Evolutionary conservation across 2,888 invertebrate species (phyloP).

Genomic region (Siphlonurus alternatus): DNA sequence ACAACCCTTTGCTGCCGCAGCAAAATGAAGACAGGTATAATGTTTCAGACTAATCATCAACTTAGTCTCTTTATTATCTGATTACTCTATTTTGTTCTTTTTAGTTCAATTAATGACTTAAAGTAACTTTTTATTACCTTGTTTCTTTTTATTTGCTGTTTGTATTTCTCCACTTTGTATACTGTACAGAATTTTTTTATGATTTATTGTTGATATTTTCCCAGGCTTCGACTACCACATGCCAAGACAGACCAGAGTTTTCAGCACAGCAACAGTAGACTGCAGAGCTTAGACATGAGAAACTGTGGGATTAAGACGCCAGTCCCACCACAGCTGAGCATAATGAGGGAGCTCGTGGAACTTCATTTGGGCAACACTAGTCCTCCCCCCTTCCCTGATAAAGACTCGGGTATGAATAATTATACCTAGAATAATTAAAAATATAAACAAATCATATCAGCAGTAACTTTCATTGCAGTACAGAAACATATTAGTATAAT

Average conservation of each 20-base stretch:
- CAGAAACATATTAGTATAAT: too few species aligned
- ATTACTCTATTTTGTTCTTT: too few species aligned
- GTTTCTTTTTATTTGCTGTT: not conserved
- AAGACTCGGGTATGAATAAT: not conserved
- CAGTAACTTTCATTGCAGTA: too few species aligned
- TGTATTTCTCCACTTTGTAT: not conserved
- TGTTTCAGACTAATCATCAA: too few species aligned
- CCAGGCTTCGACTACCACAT: not conserved
- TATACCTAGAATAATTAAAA: too few species aligned
- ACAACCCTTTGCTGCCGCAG: not conserved
- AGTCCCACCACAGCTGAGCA: not conserved
- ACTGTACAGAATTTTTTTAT: not conserved
- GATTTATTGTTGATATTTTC: too few species aligned
- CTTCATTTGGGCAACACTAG: not conserved
- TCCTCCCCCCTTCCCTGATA: not conserved
- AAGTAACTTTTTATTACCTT: too few species aligned
- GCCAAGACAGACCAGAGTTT: too few species aligned
- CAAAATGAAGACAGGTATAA: too few species aligned
- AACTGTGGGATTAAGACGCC: not conserved
- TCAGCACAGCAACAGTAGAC: not conserved
- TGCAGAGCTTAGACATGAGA: not conserved
- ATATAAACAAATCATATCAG: too few species aligned
- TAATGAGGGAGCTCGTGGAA: not conserved
- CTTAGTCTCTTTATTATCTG: too few species aligned
- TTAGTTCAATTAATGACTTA: too few species aligned